Percentiles rank a stretch among this genome's conserved stretches.
These are phyloP conservation scores for Anolis apletophallus DNA, from an alignment of 2,797 vertebrate genomes.

Conservation along the genomic window DNA sequence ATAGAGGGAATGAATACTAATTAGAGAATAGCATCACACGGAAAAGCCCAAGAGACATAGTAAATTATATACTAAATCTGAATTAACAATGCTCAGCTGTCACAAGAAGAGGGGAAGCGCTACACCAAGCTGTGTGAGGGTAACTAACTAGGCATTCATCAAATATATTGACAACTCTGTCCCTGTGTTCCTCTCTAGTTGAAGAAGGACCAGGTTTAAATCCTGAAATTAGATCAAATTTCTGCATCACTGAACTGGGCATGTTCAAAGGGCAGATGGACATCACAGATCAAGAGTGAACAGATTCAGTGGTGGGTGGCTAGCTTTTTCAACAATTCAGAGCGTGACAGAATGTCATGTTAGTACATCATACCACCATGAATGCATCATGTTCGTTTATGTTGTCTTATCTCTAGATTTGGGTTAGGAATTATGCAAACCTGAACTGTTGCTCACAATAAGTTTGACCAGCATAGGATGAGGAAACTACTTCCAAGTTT, in stretches of 20 bases:
- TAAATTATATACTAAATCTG: conserved; percentile 1
- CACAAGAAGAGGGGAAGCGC: not conserved
- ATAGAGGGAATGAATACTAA: conserved; percentile 30
- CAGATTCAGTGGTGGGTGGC: not conserved
- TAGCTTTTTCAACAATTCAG: not conserved
- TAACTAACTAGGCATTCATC: not conserved
- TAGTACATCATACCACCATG: not conserved
- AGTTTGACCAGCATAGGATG: no score
- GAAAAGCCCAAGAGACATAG: conserved; percentile 18
- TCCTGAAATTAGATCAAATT: not conserved
- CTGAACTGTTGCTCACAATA: not conserved
- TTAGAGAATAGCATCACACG: conserved; percentile 26
- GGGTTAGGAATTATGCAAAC: not conserved
- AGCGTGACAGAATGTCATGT: not conserved
- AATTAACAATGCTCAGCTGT: not conserved
- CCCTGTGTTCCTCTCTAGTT: not conserved
- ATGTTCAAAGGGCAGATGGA: not conserved
- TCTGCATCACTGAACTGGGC: not conserved
- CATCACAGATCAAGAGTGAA: not conserved
- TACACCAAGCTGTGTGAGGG: not conserved
- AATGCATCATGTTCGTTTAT: not conserved
- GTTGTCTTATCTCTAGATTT: not conserved
- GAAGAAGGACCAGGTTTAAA: not conserved
- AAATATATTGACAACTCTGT: not conserved
- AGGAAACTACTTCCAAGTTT: no score